Conservation (phyloP, 2,113 vertebrate species). For the Lycocorax pyrrhopterus region DNA sequence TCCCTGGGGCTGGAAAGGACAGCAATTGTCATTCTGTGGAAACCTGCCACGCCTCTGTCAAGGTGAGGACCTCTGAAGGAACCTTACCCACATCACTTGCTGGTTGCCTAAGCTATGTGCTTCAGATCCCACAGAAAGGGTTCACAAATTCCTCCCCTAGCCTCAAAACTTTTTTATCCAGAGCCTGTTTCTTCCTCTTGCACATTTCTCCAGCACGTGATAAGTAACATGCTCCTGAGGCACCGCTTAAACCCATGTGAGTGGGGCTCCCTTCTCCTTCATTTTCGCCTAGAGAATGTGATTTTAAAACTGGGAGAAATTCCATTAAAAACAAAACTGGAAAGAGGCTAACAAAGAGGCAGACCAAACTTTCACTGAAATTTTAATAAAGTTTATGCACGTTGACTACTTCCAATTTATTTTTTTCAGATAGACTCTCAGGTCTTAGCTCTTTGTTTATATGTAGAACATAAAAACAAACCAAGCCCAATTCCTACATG, state of each 20-base stretch:
- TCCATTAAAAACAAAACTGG: neutral
- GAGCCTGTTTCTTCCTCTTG: neutral
- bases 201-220: neutral
- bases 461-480: conserved; percentile 7
- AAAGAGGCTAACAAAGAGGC: neutral
- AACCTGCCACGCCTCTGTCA: neutral
- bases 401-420: neutral
- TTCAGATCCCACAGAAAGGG: neutral
- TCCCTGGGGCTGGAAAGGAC: neutral
- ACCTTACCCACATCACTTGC: neutral
- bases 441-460: neutral
- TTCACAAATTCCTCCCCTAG: neutral
- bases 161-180: neutral
- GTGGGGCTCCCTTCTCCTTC: neutral
- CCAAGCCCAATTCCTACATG: conserved; percentile 20
- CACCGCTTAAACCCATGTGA: neutral
- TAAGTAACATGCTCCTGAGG: neutral
- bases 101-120: neutral
- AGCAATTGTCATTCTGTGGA: neutral
- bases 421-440: neutral
- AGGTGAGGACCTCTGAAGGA: neutral
- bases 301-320: neutral
- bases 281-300: neutral
- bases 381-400: neutral
- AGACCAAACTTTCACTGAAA: neutral